These are phyloP conservation scores for Xenopus borealis DNA, from an alignment of 2,113 vertebrate species.

Conservation along the genomic window DNA sequence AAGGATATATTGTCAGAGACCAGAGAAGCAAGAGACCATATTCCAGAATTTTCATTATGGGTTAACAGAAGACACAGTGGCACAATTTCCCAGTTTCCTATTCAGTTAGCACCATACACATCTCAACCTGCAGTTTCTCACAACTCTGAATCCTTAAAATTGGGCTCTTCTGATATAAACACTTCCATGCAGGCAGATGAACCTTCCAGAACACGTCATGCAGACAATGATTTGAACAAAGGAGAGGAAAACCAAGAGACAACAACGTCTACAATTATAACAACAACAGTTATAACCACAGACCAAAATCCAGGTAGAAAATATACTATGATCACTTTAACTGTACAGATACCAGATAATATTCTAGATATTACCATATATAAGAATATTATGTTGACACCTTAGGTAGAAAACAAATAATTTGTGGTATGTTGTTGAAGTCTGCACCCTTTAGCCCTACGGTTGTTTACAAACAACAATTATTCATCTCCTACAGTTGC, in stretches of 20 bases:
- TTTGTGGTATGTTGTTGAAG: no score
- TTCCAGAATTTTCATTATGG: conserved; percentile 13
- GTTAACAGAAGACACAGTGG: background rate
- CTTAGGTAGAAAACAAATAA: background rate
- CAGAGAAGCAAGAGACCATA: fast-evolving
- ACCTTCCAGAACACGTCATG: fast-evolving
- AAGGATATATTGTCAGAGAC: fast-evolving
- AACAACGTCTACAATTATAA: conserved; percentile 65
- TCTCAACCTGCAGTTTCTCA: background rate
- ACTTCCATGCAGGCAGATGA: conserved; percentile 20
- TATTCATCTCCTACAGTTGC: no score
- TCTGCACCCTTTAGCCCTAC: no score
- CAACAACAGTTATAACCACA: conserved; percentile 59
- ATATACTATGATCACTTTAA: background rate
- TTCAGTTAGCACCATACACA: conserved; percentile 63
- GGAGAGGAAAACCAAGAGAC: conserved; percentile 63
- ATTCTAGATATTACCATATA: no score
- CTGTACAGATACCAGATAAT: no score
- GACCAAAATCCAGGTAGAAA: conserved; percentile 66
- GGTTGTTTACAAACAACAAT: no score
- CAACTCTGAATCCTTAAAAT: conserved; percentile 20
- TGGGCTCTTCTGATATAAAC: conserved; percentile 18
- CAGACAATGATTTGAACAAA: background rate
- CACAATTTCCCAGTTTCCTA: conserved; percentile 48
- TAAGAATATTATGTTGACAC: background rate